Conservation (phyloP, 1,140 invertebrate species). For the Drosophila arizonae region DNA sequence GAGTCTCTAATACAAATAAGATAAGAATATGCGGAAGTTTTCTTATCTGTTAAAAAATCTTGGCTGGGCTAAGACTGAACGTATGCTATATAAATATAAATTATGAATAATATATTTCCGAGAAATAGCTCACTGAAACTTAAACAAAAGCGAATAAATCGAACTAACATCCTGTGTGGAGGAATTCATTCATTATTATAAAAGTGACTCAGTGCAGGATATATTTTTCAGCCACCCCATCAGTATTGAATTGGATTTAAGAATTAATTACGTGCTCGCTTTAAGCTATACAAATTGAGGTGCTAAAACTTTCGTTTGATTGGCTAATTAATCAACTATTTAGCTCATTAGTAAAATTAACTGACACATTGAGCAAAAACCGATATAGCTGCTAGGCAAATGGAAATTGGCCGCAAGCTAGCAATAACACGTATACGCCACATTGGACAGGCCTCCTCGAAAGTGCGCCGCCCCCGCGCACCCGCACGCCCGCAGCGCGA, state of each 20-base stretch:
- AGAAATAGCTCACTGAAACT: no score
- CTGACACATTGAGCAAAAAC: not conserved
- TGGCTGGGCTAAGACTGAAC: no score
- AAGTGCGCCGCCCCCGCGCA: not conserved
- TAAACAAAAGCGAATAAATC: not conserved
- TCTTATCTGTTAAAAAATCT: no score
- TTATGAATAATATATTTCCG: not conserved
- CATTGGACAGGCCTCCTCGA: conserved; percentile 11
- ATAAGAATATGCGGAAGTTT: no score
- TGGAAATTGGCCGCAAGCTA: conserved; percentile 18
- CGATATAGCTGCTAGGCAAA: conserved; percentile 2
- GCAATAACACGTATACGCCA: conserved; percentile 64
- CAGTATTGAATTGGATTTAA: not conserved
- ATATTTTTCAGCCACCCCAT: not conserved
- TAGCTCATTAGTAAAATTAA: conserved; percentile 43
- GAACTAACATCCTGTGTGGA: not conserved
- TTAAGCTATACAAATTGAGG: conserved; percentile 3
- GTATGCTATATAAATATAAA: no score
- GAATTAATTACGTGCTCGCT: conserved; percentile 34
- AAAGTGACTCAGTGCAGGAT: not conserved
- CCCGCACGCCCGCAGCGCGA: conserved; percentile 14
- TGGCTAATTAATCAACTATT: conserved; percentile 63
- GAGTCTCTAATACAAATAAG: no score
- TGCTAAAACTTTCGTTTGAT: conserved; percentile 36
- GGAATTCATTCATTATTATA: not conserved